These are phyloP conservation scores for Amphiprion ocellaris DNA, from an alignment of 2,113 vertebrate genomes.

Conservation along the genomic window DNA sequence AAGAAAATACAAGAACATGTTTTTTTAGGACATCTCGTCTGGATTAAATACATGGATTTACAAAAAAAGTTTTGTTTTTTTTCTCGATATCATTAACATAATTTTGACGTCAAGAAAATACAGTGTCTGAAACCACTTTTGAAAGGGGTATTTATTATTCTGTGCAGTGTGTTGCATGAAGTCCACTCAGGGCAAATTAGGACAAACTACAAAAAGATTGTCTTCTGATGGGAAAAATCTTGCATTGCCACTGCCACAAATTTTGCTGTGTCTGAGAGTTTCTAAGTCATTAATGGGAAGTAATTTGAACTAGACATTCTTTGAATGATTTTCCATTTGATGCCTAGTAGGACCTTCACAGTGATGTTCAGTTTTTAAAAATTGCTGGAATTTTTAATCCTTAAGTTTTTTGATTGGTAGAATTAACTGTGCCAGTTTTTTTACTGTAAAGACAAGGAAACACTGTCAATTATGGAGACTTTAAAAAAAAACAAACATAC, in stretches of 20 bases:
- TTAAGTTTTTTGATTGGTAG: neutral
- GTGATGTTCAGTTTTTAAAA: too few relatives aligned
- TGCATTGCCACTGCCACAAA: neutral
- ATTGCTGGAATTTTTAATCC: neutral
- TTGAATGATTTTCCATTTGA: too few relatives aligned
- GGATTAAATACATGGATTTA: slow-evolving; percentile 3
- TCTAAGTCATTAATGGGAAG: neutral
- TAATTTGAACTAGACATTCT: too few relatives aligned
- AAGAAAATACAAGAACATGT: slow-evolving; percentile 15
- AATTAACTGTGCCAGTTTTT: neutral
- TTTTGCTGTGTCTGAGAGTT: neutral
- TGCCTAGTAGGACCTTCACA: too few relatives aligned
- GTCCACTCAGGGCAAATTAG: slow-evolving; percentile 51
- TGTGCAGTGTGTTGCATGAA: slow-evolving; percentile 40
- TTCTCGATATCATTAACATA: slow-evolving; percentile 55
- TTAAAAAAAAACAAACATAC: too few relatives aligned
- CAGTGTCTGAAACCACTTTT: slow-evolving; percentile 45
- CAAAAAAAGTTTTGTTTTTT: neutral
- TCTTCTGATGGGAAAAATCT: slow-evolving; percentile 16
- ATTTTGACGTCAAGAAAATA: slow-evolving; percentile 73
- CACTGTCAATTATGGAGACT: too few relatives aligned
- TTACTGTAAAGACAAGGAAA: too few relatives aligned
- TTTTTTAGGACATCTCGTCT: slow-evolving; percentile 6
- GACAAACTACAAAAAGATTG: slow-evolving; percentile 29
- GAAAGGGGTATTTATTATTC: slow-evolving; percentile 73